These are phyloP conservation scores for Amphiura filiformis DNA, from an alignment of 35 echinoderm and acorn worm genomes.

Conservation along the genomic window DNA sequence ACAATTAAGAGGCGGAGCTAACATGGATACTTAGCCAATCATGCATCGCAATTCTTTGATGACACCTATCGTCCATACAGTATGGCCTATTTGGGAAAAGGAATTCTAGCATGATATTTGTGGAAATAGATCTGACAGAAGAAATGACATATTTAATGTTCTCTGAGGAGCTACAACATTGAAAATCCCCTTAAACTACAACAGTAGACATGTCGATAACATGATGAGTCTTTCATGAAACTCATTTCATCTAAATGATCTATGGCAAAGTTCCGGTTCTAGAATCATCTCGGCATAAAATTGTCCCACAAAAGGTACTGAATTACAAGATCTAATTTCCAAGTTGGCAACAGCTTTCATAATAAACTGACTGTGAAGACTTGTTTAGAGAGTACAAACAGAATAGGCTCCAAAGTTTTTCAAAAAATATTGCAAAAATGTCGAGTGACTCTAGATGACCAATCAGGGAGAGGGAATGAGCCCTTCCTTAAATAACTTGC, in stretches of 20 bases:
- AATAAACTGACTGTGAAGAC: no score
- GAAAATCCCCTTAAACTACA: background rate
- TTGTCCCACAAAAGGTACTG: background rate
- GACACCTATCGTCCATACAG: no score
- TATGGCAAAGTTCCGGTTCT: background rate
- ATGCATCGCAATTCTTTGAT: no score
- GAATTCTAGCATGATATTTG: no score
- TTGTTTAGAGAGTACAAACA: background rate
- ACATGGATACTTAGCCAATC: no score
- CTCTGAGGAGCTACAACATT: background rate
- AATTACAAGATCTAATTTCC: background rate
- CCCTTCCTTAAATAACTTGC: conserved; percentile 7
- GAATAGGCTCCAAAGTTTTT: background rate
- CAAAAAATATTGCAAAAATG: conserved; percentile 12
- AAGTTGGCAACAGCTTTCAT: background rate
- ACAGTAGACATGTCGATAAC: background rate
- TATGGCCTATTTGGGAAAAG: no score
- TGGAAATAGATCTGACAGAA: no score
- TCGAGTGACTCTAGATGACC: background rate
- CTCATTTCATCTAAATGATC: background rate
- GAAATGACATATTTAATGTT: no score
- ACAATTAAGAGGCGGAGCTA: no score
- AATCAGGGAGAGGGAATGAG: background rate
- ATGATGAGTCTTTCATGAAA: background rate
- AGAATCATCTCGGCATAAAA: background rate